Conservation (phyloP, 2,888 invertebrate genomes). For the Caenorhabditis sinica region DNA sequence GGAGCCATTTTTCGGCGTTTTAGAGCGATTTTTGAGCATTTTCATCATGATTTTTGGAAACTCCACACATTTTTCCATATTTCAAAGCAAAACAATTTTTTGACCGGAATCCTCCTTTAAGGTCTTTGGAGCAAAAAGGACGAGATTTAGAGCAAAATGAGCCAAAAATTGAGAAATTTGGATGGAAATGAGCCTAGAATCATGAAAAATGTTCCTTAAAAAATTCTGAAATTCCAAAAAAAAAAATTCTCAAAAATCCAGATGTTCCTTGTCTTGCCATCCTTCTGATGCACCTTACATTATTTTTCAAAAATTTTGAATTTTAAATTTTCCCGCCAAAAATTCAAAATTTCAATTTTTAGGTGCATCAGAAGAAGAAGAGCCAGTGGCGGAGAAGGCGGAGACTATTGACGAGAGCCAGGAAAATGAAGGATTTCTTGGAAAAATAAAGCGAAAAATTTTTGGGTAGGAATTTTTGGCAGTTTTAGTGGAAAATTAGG, state of each 20-base stretch:
- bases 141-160: too few relatives aligned
- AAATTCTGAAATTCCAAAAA: neutral
- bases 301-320: neutral
- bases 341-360: constrained; percentile 28
- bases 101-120: too few relatives aligned
- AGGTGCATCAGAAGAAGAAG: constrained; percentile 53
- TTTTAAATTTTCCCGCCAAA: neutral
- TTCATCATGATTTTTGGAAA: too few relatives aligned
- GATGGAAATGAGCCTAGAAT: too few relatives aligned
- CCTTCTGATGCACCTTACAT: constrained; percentile 29
- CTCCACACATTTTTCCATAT: too few relatives aligned
- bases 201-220: neutral
- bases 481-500: neutral
- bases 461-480: constrained; percentile 56
- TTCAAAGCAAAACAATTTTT: too few relatives aligned
- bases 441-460: constrained; percentile 70
- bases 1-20: too few relatives aligned
- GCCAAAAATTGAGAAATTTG: neutral
- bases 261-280: constrained; percentile 11
- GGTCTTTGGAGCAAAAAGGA: too few relatives aligned
- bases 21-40: too few relatives aligned
- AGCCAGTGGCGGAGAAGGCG: constrained; percentile 54
- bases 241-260: too few relatives aligned
- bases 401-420: constrained; percentile 58
- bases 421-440: constrained; percentile 67